phyloP scores from a whole-genome alignment of 2,797 vertebrate genomes.

The Scyliorhinus canicula region DNA sequence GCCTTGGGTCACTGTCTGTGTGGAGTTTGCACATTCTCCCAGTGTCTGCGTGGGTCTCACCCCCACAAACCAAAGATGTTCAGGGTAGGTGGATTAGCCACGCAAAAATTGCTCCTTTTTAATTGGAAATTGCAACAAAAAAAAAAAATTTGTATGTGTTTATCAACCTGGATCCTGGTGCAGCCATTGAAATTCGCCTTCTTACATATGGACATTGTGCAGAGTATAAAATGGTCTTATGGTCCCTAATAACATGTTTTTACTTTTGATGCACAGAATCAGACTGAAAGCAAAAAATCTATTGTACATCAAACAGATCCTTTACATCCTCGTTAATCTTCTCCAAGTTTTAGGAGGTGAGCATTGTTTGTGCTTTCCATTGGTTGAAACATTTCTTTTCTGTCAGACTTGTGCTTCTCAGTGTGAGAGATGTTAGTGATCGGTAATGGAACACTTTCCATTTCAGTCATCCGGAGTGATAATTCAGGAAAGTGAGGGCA shows the following conservation, averaged over 20 bases:
- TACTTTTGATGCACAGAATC: slow-evolving; percentile 60
- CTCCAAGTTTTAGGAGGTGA: slow-evolving; percentile 80
- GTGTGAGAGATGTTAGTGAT: background rate
- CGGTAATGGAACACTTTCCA: background rate
- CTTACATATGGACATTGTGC: background rate
- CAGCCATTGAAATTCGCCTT: background rate
- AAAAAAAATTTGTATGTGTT: background rate
- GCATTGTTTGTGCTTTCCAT: slow-evolving; percentile 37
- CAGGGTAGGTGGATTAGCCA: too few relatives aligned
- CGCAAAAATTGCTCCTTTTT: too few relatives aligned
- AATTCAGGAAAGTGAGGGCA: background rate
- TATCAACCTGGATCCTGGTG: background rate
- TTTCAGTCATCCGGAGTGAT: background rate
- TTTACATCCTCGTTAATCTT: slow-evolving; percentile 80
- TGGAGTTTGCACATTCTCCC: too few relatives aligned
- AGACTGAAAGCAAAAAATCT: slow-evolving; percentile 89
- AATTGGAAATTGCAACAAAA: too few relatives aligned
- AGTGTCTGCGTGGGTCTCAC: too few relatives aligned
- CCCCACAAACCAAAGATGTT: too few relatives aligned
- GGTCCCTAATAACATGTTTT: background rate
- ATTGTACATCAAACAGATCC: slow-evolving; percentile 96
- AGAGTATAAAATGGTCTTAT: background rate
- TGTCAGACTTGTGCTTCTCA: background rate
- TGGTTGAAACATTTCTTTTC: background rate
- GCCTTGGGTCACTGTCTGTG: too few relatives aligned